Conservation (phyloP, 2,888 invertebrate genomes). For the Ichneumoninae sp. region DNA sequence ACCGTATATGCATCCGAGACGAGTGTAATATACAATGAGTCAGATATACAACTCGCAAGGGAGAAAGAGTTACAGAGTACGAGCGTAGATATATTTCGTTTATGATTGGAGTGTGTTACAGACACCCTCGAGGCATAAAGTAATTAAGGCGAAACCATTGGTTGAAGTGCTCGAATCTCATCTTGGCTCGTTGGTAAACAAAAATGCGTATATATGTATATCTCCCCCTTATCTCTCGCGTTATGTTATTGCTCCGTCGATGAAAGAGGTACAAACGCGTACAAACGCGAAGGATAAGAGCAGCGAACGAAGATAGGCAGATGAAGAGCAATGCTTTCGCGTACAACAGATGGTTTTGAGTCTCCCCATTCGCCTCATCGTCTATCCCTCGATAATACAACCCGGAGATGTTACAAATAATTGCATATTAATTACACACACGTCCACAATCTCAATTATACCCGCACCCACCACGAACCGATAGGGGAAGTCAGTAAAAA, state of each 20-base stretch:
- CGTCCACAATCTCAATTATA: neutral
- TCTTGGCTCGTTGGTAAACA: slow-evolving; percentile 1
- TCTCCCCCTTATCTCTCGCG: neutral
- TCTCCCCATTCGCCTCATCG: slow-evolving; percentile 6
- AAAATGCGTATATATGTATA: slow-evolving; percentile 14
- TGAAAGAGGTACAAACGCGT: slow-evolving; percentile 7
- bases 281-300: slow-evolving; percentile 37
- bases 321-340: slow-evolving; percentile 16
- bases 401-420: slow-evolving; percentile 62
- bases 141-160: slow-evolving; percentile 60
- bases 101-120: slow-evolving; percentile 43
- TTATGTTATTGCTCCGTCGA: slow-evolving; percentile 16
- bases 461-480: slow-evolving; percentile 1
- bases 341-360: slow-evolving; percentile 57
- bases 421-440: slow-evolving; percentile 57
- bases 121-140: slow-evolving; percentile 56
- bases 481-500: slow-evolving; percentile 6
- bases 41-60: slow-evolving; percentile 2
- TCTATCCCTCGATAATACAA: slow-evolving; percentile 21
- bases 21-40: slow-evolving; percentile 11
- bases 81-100: slow-evolving; percentile 31
- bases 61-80: slow-evolving; percentile 31
- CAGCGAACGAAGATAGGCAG: slow-evolving; percentile 27
- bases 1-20: neutral
- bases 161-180: slow-evolving; percentile 15